Conservation (phyloP, 1,140 invertebrate species). For the Drosophila tropicalis region DNA sequence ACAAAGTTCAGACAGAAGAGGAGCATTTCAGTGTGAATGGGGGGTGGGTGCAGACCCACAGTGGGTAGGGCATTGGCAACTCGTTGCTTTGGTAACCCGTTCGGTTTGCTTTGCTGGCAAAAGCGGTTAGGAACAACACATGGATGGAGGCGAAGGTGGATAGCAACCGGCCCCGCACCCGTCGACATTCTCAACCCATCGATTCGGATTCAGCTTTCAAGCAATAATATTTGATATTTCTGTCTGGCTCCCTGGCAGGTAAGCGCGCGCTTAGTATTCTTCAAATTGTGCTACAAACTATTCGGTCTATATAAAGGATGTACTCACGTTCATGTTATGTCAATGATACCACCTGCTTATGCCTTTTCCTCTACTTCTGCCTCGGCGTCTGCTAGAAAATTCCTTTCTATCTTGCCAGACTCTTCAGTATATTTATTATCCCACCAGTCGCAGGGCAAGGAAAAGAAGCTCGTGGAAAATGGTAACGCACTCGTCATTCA, state of each 20-base stretch:
- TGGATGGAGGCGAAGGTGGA: background rate
- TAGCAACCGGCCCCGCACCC: background rate
- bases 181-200: conserved; percentile 53
- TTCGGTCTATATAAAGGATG: background rate
- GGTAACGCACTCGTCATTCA: conserved; percentile 55
- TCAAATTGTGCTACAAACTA: conserved; percentile 60
- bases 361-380: too few species aligned
- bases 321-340: conserved; percentile 5
- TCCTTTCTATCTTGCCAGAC: background rate
- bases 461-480: background rate
- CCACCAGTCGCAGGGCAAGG: background rate
- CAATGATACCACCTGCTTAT: background rate
- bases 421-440: conserved; percentile 3
- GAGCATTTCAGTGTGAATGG: background rate
- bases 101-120: conserved; percentile 43
- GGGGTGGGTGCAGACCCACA: conserved; percentile 36
- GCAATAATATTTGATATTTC: conserved; percentile 78
- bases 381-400: background rate
- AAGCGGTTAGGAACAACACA: conserved; percentile 50
- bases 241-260: conserved; percentile 43
- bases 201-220: conserved; percentile 52
- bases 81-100: conserved; percentile 40
- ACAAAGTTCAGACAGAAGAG: conserved; percentile 61
- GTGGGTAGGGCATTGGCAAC: background rate
- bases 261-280: conserved; percentile 50